Conservation (phyloP, 1,140 invertebrate genomes). For the Scaptomyza montana region DNA sequence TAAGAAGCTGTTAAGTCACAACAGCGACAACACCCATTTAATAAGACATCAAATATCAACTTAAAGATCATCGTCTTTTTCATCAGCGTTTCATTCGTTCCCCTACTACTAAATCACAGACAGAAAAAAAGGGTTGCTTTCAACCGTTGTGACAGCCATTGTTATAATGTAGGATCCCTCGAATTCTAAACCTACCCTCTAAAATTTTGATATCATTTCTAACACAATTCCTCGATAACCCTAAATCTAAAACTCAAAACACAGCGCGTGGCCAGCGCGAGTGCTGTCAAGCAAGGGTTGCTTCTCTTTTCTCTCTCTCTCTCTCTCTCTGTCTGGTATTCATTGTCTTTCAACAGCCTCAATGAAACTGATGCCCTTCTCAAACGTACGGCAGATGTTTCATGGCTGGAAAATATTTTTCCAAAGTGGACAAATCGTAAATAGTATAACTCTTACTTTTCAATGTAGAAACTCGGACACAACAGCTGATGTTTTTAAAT, state of each 20-base stretch:
- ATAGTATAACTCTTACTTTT: constrained; percentile 33
- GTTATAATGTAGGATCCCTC: constrained; percentile 4
- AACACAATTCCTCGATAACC: not conserved
- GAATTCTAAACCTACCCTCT: no score
- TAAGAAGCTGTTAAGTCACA: constrained; percentile 71
- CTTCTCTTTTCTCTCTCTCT: not conserved
- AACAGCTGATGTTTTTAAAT: constrained; percentile 69
- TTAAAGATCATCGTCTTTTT: constrained; percentile 37
- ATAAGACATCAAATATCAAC: constrained; percentile 77
- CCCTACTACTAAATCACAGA: constrained; percentile 49
- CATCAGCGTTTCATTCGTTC: no score
- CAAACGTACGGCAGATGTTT: no score
- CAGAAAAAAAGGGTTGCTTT: constrained; percentile 47
- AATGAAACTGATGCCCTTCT: constrained; percentile 65
- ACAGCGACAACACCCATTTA: constrained; percentile 59
- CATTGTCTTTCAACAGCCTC: no score
- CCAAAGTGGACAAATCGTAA: constrained; percentile 80
- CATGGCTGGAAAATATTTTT: constrained; percentile 58
- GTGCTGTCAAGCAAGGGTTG: constrained; percentile 66
- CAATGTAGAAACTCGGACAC: constrained; percentile 50
- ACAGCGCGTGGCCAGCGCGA: constrained; percentile 69
- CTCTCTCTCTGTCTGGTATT: constrained; percentile 6
- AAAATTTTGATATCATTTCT: no score
- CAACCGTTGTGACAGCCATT: constrained; percentile 66
- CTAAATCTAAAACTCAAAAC: constrained; percentile 5